Base-by-base conservation (phyloP, 2,113 vertebrate species). In the Candoia aspera region DNA sequence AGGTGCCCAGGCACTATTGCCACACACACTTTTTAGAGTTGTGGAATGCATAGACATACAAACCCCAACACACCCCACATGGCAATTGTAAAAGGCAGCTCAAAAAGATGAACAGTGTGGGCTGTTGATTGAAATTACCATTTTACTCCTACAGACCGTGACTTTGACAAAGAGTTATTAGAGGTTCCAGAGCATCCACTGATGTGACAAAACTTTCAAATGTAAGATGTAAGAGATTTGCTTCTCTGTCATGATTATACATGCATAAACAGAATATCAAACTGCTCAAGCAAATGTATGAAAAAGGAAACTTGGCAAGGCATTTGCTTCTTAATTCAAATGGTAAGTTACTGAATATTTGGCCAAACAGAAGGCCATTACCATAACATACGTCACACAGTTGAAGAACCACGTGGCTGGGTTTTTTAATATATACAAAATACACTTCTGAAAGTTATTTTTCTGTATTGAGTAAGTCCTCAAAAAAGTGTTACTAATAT, bases 121-220 rank as follows among this genome's bases (percentile, higher is more conserved):
- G 90, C 33, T 87, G 26, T 58, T 90, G 24, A 93, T 94, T 94
- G 86, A 91, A 23, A 92, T 29, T 42, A 93, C 37, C 3, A 86
- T 93, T 93, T 21, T 29, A 92, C 42, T 42, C 42, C 42, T 42
- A 84, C 87, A 89, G 64, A 33, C 60, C 60, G 90, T 0, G 0
- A 33, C 33, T 88, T 19, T 13, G 37, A 91, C 4, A 84, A 54
- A 84, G 21, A 29, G 2, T 68, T 90, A 95, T 37, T 91, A 95
- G 49, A 88, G 1, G 6, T 12, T 86, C 90, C 79, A 33, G 93
- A 46, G 1, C 58, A 91, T 24, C 33, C 2, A 58, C 15, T 54
- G 85, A 93, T 95, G 95, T 96, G 94, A 92, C 23, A 92, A 91
- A 94, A 88, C 6, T 92, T 94, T 84, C 92, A 94, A 84, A 29